These are phyloP conservation scores for Belonocnema kinseyi DNA, from an alignment of 1,140 invertebrate genomes.

Conservation along the genomic window DNA sequence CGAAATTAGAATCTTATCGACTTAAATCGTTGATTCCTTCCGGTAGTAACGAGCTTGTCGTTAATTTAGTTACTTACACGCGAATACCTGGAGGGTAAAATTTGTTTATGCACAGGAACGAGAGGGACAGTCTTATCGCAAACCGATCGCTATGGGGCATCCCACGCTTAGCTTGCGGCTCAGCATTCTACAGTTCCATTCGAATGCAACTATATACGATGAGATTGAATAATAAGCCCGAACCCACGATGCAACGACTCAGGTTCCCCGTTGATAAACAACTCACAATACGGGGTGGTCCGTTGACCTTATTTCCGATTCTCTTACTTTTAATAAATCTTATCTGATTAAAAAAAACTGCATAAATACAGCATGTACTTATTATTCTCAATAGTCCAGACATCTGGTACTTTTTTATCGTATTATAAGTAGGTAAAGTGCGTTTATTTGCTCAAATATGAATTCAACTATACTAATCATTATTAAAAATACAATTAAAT, in stretches of 20 bases:
- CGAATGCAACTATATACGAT: conserved; percentile 18
- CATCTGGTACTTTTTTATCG: too few species aligned
- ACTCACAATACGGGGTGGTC: conserved; percentile 21
- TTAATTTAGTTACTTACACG: not conserved
- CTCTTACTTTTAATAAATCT: conserved; percentile 8
- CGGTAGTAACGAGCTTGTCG: not conserved
- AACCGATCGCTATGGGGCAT: conserved; percentile 14
- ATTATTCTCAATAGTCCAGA: too few species aligned
- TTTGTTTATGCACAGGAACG: conserved; percentile 12
- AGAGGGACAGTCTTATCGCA: conserved; percentile 20
- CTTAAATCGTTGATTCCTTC: conserved; percentile 10
- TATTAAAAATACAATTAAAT: not conserved
- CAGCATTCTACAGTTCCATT: too few species aligned
- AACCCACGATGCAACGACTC: conserved; percentile 25
- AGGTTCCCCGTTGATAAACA: conserved; percentile 19
- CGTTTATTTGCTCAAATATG: too few species aligned
- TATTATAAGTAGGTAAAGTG: too few species aligned
- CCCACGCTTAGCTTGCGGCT: conserved; percentile 18
- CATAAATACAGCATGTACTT: not conserved
- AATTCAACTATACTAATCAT: not conserved
- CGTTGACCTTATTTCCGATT: conserved; percentile 27
- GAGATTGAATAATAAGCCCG: conserved; percentile 24
- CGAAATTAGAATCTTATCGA: not conserved
- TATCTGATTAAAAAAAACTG: conserved; percentile 21
- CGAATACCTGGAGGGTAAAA: not conserved